These are phyloP conservation scores for Hymenopus coronatus DNA, from an alignment of 2,888 invertebrate genomes.

Conservation along the genomic window DNA sequence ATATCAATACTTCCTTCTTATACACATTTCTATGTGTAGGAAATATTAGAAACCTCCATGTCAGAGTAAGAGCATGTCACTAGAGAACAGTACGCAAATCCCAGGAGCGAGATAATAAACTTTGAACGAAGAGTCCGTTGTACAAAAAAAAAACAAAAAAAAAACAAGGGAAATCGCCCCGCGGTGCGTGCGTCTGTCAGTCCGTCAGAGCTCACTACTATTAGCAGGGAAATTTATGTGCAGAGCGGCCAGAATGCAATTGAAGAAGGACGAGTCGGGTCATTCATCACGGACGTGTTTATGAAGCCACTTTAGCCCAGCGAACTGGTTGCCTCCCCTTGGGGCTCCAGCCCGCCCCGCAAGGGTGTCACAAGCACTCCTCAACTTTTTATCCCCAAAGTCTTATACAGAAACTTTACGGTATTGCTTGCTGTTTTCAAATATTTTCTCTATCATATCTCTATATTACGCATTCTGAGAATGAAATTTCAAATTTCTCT, in stretches of 20 bases:
- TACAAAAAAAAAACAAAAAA: background rate
- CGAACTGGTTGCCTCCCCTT: background rate
- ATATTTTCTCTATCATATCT: no score
- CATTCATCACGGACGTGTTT: slow-evolving; percentile 28
- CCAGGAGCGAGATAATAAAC: background rate
- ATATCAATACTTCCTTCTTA: no score
- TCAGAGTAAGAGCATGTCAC: background rate
- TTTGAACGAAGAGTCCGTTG: background rate
- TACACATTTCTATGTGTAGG: no score
- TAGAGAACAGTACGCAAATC: background rate
- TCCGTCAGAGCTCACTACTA: background rate
- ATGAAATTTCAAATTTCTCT: no score
- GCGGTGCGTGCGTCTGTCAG: background rate
- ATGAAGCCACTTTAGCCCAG: slow-evolving; percentile 27
- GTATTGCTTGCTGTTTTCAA: no score
- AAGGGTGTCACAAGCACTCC: background rate
- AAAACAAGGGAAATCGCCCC: background rate
- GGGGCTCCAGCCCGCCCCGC: background rate
- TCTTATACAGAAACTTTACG: no score
- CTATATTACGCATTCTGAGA: no score
- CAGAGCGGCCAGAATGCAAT: slow-evolving; percentile 9
- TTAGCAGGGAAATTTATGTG: slow-evolving; percentile 13
- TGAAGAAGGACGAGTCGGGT: slow-evolving; percentile 4
- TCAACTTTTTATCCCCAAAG: background rate
- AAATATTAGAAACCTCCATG: no score